Conservation (phyloP, 2,888 invertebrate species). For the Cosmia trapezina region DNA sequence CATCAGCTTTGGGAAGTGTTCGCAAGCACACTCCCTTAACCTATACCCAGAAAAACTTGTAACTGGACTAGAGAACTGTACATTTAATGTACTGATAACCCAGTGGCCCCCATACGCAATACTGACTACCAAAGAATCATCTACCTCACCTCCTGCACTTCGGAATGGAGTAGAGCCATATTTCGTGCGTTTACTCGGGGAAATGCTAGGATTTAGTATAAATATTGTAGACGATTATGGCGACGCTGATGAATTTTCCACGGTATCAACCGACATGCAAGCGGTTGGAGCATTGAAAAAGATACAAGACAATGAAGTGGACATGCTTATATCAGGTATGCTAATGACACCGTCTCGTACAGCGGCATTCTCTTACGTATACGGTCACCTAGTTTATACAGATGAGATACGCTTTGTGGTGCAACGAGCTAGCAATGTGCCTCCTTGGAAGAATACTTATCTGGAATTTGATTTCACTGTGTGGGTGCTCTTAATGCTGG, state of each 20-base stretch:
- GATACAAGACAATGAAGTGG: conserved; percentile 53
- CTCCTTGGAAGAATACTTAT: conserved; percentile 62
- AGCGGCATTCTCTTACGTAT: conserved; percentile 44
- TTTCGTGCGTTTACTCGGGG: conserved; percentile 69
- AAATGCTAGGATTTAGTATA: conserved; percentile 71
- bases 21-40: conserved; percentile 32
- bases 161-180: conserved; percentile 69
- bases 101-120: conserved; percentile 74
- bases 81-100: conserved; percentile 68
- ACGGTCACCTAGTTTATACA: conserved; percentile 46
- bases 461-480: conserved; percentile 56
- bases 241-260: conserved; percentile 66
- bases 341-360: conserved; percentile 49
- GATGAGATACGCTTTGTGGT: conserved; percentile 58
- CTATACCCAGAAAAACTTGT: conserved; percentile 70
- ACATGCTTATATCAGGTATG: conserved; percentile 51
- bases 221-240: conserved; percentile 67
- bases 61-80: conserved; percentile 75
- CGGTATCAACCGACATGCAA: conserved; percentile 64
- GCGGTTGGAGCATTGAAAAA: conserved; percentile 66
- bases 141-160: conserved; percentile 12
- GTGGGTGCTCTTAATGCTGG: conserved; percentile 56
- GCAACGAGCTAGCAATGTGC: conserved; percentile 25
- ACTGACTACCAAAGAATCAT: conserved; percentile 20
- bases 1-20: conserved; percentile 74